These are phyloP conservation scores for Chloropsis cyanopogon DNA, from an alignment of 2,113 vertebrate species.

Conservation along the genomic window DNA sequence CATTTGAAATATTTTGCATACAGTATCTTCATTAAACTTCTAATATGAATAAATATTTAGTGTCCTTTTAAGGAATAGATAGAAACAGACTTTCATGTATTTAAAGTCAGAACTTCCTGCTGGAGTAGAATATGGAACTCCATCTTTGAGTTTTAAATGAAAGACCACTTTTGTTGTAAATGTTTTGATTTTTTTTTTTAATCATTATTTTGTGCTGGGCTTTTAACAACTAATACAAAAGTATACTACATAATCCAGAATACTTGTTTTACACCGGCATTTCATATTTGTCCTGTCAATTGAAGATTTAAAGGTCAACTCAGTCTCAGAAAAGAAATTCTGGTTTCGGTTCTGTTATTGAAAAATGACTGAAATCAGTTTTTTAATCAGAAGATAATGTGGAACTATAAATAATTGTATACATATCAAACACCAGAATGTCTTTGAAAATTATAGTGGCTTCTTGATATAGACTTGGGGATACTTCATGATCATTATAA, in stretches of 20 bases:
- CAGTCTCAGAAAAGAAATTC: not conserved
- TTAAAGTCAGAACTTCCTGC: not conserved
- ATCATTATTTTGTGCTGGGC: not conserved
- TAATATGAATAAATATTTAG: not conserved
- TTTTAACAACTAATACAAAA: not conserved
- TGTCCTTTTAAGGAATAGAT: not conserved
- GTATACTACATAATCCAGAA: not conserved
- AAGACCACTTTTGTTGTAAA: not conserved
- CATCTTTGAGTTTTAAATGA: not conserved
- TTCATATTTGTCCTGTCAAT: not conserved
- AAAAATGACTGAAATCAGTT: not conserved
- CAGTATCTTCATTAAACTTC: not conserved
- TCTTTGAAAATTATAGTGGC: conserved; percentile 35
- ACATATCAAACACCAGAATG: conserved; percentile 28
- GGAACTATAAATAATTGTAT: not conserved
- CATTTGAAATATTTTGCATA: not conserved
- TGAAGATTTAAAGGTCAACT: not conserved
- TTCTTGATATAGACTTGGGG: conserved; percentile 4
- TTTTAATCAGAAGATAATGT: not conserved
- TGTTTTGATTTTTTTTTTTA: not conserved
- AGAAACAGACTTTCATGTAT: not conserved
- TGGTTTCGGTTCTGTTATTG: not conserved
- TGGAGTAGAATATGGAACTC: not conserved
- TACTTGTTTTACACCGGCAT: not conserved
- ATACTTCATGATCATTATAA: conserved; percentile 42